A percentile compares a stretch with the other conserved stretches of the same genome.
Conservation (phyloP, 2,888 invertebrate species). For the Branchellion lobata region DNA sequence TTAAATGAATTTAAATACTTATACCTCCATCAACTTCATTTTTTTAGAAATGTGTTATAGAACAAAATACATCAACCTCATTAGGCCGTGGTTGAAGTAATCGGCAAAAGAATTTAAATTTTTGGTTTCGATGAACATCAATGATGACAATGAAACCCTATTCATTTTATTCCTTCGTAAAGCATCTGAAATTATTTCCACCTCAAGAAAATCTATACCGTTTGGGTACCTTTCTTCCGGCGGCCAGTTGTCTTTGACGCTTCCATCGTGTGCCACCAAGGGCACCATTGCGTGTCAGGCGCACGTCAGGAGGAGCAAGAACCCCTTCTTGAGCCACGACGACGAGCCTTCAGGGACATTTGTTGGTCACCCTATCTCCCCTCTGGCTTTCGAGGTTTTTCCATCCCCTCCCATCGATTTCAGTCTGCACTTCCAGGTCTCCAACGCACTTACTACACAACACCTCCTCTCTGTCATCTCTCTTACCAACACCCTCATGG, state of each 20-base stretch:
- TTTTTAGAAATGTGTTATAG: too few species aligned
- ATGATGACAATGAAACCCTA: too few species aligned
- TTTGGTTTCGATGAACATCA: too few species aligned
- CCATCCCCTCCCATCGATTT: not conserved
- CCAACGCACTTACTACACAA: constrained; percentile 89
- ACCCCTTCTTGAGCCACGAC: not conserved
- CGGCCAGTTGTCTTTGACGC: constrained; percentile 86
- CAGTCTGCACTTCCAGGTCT: constrained; percentile 83
- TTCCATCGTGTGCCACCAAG: constrained; percentile 68
- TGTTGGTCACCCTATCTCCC: not conserved
- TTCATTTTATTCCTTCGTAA: too few species aligned
- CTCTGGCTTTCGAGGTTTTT: constrained; percentile 41
- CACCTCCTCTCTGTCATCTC: constrained; percentile 91
- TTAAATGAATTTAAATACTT: too few species aligned
- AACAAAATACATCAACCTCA: too few species aligned
- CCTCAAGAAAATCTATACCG: constrained; percentile 70
- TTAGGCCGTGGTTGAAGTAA: too few species aligned
- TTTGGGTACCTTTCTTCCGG: constrained; percentile 85
- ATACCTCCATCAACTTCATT: too few species aligned
- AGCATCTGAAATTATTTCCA: not conserved
- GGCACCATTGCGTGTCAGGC: not conserved
- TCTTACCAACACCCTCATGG: constrained; percentile 90
- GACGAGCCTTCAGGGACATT: not conserved
- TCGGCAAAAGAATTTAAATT: too few species aligned
- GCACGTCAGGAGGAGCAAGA: not conserved